Evolutionary conservation across 1,140 invertebrate genomes (phyloP).

Genomic region (Dermatophagoides farinae): DNA sequence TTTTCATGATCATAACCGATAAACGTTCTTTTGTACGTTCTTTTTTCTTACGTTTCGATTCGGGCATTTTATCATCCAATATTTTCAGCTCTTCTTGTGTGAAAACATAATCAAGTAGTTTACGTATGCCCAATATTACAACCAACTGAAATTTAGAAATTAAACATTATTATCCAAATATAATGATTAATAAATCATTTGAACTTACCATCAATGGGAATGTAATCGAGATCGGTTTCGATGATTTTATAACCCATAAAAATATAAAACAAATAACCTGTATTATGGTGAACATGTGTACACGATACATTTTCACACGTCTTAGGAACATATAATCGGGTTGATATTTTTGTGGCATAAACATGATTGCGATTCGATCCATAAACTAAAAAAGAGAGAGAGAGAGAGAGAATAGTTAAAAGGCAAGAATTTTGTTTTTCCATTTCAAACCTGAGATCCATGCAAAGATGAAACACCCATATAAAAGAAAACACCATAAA

Average conservation of each 20-base stretch:
- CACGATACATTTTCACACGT: constrained; percentile 74
- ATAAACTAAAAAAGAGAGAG: constrained; percentile 47
- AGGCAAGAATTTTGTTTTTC: neutral
- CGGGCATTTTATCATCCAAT: constrained; percentile 90
- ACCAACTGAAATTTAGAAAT: too few relatives aligned
- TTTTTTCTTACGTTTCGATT: constrained; percentile 47
- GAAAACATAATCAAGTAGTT: constrained; percentile 73
- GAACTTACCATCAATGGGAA: constrained; percentile 76
- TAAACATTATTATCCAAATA: too few relatives aligned
- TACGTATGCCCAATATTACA: constrained; percentile 89
- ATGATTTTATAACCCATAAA: constrained; percentile 89
- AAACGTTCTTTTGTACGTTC: neutral
- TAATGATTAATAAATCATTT: neutral
- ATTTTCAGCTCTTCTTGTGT: constrained; percentile 82
- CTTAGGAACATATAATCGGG: constrained; percentile 93
- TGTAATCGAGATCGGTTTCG: constrained; percentile 74
- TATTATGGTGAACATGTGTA: constrained; percentile 84
- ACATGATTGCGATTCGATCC: constrained; percentile 77
- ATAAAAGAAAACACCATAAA: constrained; percentile 95
- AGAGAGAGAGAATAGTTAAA: neutral
- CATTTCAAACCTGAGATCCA: constrained; percentile 39
- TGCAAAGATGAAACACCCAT: constrained; percentile 94
- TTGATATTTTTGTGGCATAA: constrained; percentile 97
- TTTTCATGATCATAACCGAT: neutral
- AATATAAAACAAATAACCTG: constrained; percentile 75